A percentile compares a stretch with the other conserved stretches of the same genome.
phyloP scores from a whole-genome alignment of 2,113 vertebrate genomes.

The Pachycephala philippinensis region DNA sequence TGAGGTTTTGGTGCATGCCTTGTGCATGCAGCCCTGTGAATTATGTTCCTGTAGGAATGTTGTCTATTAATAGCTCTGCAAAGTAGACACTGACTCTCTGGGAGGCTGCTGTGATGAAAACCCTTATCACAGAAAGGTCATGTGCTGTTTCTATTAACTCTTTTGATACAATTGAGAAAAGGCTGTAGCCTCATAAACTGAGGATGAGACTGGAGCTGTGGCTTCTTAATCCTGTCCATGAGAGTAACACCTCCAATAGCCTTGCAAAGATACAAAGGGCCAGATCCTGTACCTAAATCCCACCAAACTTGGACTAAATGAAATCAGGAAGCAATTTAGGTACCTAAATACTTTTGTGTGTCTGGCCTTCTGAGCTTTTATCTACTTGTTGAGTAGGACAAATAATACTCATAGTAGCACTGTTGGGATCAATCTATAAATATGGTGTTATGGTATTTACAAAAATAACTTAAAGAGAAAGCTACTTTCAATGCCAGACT shows the following conservation, averaged over 20 bases:
- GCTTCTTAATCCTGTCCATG: background rate
- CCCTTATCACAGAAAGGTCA: background rate
- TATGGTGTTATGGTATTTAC: background rate
- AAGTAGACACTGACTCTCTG: background rate
- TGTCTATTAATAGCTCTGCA: conserved; percentile 30
- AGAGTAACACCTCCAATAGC: background rate
- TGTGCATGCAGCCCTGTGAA: background rate
- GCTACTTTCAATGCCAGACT: background rate
- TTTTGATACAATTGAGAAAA: background rate
- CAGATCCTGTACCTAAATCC: background rate
- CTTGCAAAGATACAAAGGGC: background rate
- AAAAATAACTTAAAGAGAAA: background rate
- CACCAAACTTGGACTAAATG: background rate
- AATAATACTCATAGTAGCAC: background rate
- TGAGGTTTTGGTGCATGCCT: background rate
- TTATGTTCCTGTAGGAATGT: background rate
- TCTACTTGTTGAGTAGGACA: background rate
- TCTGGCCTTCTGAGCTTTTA: background rate
- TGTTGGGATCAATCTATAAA: background rate
- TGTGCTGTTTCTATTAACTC: background rate
- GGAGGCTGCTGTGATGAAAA: background rate
- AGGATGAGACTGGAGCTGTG: background rate
- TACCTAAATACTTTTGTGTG: background rate
- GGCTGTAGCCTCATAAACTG: background rate
- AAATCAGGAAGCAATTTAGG: background rate